Base-by-base conservation (phyloP, 2,888 invertebrate species). In the Seladonia tumulorum region DNA sequence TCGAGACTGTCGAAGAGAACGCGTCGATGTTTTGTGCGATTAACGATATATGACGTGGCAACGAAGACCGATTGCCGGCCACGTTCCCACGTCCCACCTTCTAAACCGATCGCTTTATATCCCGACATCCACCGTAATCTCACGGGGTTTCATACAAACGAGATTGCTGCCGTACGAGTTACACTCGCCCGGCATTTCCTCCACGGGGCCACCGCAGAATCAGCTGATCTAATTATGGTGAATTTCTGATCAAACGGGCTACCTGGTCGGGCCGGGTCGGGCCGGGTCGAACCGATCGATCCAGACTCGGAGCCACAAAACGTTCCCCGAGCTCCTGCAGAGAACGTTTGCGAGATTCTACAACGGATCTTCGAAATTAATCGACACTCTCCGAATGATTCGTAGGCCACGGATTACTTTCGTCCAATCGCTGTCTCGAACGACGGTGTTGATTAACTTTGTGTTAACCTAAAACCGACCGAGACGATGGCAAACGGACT, bases 171-270 rank as follows among this genome's bases (percentile, higher is more conserved):
- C 10, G 76, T 66, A 25, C 68, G 39, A 42, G 68, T n/a, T 39
- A 57, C n/a, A n/a, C 66, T 72, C 74, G 79, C 77, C 81, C 53
- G 35, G 72, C 45, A 87, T 88, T 84, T 81, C 71, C 82, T 42
- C 81, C 87, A 84, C 85, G 87, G 68, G 81, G 76, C 66, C 71
- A 57, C 89, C 81, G 77, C 77, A 66, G 73, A 84, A 88, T 87
- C 83, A 77, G 60, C 84, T 77, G 86, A 89, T 89, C 77, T 89
- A 87, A 88, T 89, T 89, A 89, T 85, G 73, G 39, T 60, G 80
- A 84, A 87, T 81, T 79, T 81, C 83, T 74, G 82, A 81, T 76
- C 83, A 45, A 85, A 76, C 57, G 77, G 66, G 68, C 74, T 14
- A 39, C 35, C 75, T 2, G n/a, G 22, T 39, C 66, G 53, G 53